A percentile compares a stretch with the other conserved stretches of the same genome.
Conservation (phyloP, 1,140 invertebrate genomes). For the Temnothorax longispinosus region DNA sequence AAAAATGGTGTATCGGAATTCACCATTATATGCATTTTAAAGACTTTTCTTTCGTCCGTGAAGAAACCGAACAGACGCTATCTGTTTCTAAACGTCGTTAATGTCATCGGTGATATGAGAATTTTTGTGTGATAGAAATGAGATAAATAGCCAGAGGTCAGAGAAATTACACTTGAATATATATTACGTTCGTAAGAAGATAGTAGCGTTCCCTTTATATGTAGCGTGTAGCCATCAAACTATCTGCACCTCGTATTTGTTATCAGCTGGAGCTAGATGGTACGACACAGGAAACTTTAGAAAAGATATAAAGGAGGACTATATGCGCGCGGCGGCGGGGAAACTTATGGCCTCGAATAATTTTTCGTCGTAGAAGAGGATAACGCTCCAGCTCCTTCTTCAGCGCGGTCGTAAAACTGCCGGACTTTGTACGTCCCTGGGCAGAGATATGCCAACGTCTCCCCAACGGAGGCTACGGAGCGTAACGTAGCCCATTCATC, state of each 20-base stretch:
- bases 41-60: neutral
- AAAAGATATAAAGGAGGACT: constrained; percentile 25
- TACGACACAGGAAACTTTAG: neutral
- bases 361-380: constrained; percentile 20
- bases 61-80: neutral
- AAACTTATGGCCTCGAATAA: constrained; percentile 38
- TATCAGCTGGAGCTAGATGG: neutral
- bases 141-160: neutral
- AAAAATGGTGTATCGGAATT: neutral
- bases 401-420: constrained; percentile 25
- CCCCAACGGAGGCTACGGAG: constrained; percentile 60
- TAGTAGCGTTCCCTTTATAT: neutral
- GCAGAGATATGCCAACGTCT: constrained; percentile 59
- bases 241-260: neutral
- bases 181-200: neutral
- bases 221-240: neutral
- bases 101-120: neutral
- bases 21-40: constrained; percentile 9
- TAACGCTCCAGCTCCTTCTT: constrained; percentile 2
- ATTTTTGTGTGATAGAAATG: neutral
- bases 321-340: neutral
- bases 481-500: constrained; percentile 74
- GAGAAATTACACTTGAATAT: neutral
- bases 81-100: neutral
- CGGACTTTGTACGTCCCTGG: constrained; percentile 55